Percentiles rank a stretch among this genome's conserved stretches.
Conservation (phyloP, 2,888 invertebrate genomes). For the Apotomis betuletana region DNA sequence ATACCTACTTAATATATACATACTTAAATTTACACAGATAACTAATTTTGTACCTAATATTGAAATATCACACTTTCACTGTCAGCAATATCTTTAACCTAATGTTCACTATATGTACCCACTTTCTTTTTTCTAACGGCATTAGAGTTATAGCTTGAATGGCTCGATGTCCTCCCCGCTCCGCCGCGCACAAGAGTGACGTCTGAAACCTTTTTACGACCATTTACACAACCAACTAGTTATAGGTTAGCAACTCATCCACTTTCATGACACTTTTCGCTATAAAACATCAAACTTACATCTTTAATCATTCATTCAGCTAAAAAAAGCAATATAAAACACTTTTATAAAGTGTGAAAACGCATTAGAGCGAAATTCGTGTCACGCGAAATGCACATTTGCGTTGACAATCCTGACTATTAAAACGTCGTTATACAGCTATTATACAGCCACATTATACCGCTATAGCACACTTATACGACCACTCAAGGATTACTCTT, state of each 20-base stretch:
- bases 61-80: too few species aligned
- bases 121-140: constrained; percentile 7
- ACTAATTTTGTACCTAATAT: too few species aligned
- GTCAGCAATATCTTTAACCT: not conserved
- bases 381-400: constrained; percentile 38
- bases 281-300: constrained; percentile 5
- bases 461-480: constrained; percentile 12
- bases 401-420: constrained; percentile 39
- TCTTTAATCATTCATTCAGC: not conserved
- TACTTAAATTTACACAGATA: too few species aligned
- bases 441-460: constrained; percentile 27
- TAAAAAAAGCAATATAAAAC: constrained; percentile 11
- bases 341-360: constrained; percentile 37
- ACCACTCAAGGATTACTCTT: constrained; percentile 30
- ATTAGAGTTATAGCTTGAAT: not conserved
- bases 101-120: not conserved
- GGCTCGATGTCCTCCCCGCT: not conserved
- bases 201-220: constrained; percentile 4
- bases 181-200: constrained; percentile 1
- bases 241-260: not conserved
- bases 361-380: constrained; percentile 28
- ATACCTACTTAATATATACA: too few species aligned
- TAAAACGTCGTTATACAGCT: constrained; percentile 39
- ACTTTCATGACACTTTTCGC: constrained; percentile 2
- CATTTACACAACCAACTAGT: not conserved